Evolutionary conservation across 2,888 invertebrate genomes (phyloP), one percentile per base, ranked within the genome.

Genomic region (Phyllotreta cruciferae): DNA sequence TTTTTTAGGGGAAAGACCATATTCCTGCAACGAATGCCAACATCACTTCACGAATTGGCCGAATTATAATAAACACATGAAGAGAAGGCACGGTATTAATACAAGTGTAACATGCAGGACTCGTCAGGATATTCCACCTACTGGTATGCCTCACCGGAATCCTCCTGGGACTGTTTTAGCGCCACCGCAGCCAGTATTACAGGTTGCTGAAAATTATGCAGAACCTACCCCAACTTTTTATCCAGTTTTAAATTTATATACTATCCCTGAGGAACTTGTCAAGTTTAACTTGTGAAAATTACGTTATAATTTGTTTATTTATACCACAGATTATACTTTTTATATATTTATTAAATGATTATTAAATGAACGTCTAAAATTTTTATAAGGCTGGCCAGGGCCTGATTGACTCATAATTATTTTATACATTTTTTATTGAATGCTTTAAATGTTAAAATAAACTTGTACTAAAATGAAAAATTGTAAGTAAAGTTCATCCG

Each of bases 61-160:
- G 0, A 92, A 92, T 80, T 91, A 90, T 73, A 91, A 91, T 73
- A 92, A 92, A 72, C 92, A 92, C 75, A 90, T 91, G 89, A 91
- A 90, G 79, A 81, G 91, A 34, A 82, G 90, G 35, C 91, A 91
- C 66, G 87, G 87, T 38, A 82, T 82, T 56, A 81, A 82, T 69
- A 82, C 82, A 1, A 81, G 81, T 67, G 81, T 81, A 1, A 80
- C 80, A 3, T 80, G 80, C 11, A 74, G 82, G 13, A 82, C 82
- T 60, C 78, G 79, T 36, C 82, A 82, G 69, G 77, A 77, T 36
- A 82, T 82, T 65, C 82, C 82, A 36, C 81, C 82, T 1, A 81
- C 81, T 3, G 82, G 81, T 7, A 81, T 80, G 80, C 81, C 81
- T 3, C 78, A 81, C 62, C 70, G 81, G 14, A 82, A 82, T 68